These are phyloP conservation scores for Penaeus indicus DNA, from an alignment of 1,140 invertebrate genomes.

Conservation along the genomic window DNA sequence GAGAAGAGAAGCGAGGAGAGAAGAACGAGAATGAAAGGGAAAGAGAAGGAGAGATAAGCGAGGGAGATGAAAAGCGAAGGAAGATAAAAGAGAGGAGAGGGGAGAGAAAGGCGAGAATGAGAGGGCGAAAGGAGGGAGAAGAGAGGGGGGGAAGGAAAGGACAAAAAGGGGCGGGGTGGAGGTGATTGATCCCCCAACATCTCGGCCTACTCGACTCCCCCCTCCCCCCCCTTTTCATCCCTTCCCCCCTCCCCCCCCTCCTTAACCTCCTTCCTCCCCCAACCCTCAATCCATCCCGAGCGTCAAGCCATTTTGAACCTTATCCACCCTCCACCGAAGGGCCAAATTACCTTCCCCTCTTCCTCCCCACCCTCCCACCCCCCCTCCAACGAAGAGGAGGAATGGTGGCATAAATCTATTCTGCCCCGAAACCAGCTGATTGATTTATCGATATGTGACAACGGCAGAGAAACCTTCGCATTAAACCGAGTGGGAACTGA, in stretches of 20 bases:
- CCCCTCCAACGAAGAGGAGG: neutral
- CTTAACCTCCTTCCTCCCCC: too few relatives aligned
- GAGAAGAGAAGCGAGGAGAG: too few relatives aligned
- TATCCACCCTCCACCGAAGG: too few relatives aligned
- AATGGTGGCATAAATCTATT: neutral
- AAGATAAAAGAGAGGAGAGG: neutral
- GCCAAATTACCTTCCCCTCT: too few relatives aligned
- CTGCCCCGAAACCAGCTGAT: neutral
- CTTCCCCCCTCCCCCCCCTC: neutral
- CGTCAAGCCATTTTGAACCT: too few relatives aligned
- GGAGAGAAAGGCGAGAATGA: neutral
- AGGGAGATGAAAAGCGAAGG: too few relatives aligned
- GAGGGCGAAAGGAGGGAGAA: neutral
- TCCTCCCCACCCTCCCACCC: neutral
- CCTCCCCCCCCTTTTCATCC: neutral
- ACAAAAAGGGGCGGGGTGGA: slow-evolving; percentile 18
- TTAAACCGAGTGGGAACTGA: slow-evolving; percentile 16
- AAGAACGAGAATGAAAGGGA: too few relatives aligned
- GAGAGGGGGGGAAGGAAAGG: neutral
- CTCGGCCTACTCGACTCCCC: neutral
- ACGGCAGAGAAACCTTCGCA: slow-evolving; percentile 17
- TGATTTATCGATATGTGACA: slow-evolving; percentile 32
- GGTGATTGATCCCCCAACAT: slow-evolving; percentile 20
- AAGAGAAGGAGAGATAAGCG: too few relatives aligned
- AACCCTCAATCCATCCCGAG: too few relatives aligned